Percentiles rank a stretch among this genome's conserved stretches.
Conservation (phyloP, 2,888 invertebrate genomes). For the Troilus luridus region DNA sequence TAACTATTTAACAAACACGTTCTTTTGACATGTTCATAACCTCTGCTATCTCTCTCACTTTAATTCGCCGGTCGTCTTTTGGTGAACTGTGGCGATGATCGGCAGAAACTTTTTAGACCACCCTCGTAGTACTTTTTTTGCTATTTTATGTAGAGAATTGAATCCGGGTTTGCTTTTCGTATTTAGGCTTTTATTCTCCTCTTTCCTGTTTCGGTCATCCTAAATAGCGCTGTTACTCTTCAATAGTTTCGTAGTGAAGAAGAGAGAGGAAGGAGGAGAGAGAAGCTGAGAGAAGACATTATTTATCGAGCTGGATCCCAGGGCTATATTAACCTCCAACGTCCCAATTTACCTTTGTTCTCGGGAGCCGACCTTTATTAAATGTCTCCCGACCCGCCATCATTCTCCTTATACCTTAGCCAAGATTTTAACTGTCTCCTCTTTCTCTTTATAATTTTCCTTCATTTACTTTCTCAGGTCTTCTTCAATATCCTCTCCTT, state of each 20-base stretch:
- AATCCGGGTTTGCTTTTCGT: not conserved
- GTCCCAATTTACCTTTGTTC: conserved; percentile 48
- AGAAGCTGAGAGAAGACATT: conserved; percentile 42
- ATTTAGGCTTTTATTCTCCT: not conserved
- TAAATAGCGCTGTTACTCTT: not conserved
- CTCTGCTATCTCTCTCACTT: too few relatives aligned
- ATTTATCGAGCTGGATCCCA: conserved; percentile 38
- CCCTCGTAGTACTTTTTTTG: too few relatives aligned
- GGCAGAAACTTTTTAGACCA: too few relatives aligned
- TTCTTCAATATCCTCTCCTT: conserved; percentile 25
- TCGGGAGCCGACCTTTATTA: conserved; percentile 30
- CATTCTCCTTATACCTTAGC: conserved; percentile 20
- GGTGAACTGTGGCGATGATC: too few relatives aligned
- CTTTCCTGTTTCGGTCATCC: not conserved
- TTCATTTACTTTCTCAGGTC: conserved; percentile 46
- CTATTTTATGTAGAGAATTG: too few relatives aligned
- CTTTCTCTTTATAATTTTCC: conserved; percentile 48
- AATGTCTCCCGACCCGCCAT: conserved; percentile 32
- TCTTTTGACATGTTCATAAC: too few relatives aligned
- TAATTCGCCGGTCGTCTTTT: too few relatives aligned
- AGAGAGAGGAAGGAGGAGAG: not conserved
- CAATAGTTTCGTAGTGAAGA: not conserved
- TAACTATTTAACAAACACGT: too few relatives aligned
- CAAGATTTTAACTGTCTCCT: conserved; percentile 49
- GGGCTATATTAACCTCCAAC: conserved; percentile 44